A percentile compares a stretch with the other conserved stretches of the same genome.
phyloP scores from a whole-genome alignment of 2,888 invertebrate species.

The Sinohyriopsis cumingii region DNA sequence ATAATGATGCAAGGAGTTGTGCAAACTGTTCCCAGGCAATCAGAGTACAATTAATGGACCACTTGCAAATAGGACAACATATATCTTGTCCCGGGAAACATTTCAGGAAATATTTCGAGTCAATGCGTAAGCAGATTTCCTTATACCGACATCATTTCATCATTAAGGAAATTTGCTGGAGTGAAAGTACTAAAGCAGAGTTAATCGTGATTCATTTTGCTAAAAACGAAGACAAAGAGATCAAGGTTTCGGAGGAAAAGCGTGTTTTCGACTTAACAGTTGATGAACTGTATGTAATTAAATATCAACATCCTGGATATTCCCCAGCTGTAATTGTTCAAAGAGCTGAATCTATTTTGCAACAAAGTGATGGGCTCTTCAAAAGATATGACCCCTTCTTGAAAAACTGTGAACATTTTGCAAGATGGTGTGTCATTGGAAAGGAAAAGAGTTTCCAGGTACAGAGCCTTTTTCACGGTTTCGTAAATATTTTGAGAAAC shows the following conservation, averaged over 20 bases:
- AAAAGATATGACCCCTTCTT: slow-evolving; percentile 4
- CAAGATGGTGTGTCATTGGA: slow-evolving; percentile 18
- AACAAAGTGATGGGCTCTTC: slow-evolving; percentile 2
- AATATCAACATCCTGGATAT: slow-evolving; percentile 8
- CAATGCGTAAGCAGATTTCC: slow-evolving; percentile 1
- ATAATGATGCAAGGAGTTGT: slow-evolving; percentile 5
- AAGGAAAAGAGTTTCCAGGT: slow-evolving; percentile 13
- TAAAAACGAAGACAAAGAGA: not conserved
- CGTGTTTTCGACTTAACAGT: slow-evolving; percentile 1
- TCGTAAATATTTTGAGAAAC: not conserved
- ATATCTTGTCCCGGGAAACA: slow-evolving; percentile 10
- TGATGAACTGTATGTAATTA: slow-evolving; percentile 10
- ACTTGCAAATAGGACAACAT: slow-evolving; percentile 12
- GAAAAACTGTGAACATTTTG: slow-evolving; percentile 18
- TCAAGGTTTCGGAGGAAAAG: slow-evolving; percentile 3
- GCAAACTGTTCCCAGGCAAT: slow-evolving; percentile 9
- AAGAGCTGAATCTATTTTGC: slow-evolving; percentile 16
- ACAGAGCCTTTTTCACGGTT: not conserved
- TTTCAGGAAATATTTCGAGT: slow-evolving; percentile 1
- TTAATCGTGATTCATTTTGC: slow-evolving; percentile 16
- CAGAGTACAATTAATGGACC: slow-evolving; percentile 1
- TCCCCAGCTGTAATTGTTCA: slow-evolving; percentile 6
- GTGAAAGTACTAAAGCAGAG: not conserved
- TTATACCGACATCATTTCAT: slow-evolving; percentile 16
- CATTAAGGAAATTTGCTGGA: slow-evolving; percentile 8